Evolutionary conservation across 2,113 vertebrate species (phyloP), one percentile per base, ranked within the genome.

Genomic region (Carassius gibelio): DNA sequence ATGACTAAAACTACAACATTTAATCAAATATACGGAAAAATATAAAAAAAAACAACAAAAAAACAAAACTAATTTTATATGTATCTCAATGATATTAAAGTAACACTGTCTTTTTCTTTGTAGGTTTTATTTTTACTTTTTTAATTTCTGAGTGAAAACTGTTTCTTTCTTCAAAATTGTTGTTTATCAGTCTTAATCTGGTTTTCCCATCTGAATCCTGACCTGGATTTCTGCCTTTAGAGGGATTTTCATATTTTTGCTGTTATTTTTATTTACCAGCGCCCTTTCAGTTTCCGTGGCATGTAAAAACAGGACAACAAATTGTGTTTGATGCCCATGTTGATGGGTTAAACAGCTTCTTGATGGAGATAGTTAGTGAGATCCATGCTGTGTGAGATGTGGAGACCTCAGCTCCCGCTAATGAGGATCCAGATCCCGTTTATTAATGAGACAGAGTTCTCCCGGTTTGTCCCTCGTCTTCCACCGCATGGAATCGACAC

Each of bases 371-470:
- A 30, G 76, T 78, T 61, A 7, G 30, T n/a, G 9, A 23, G 76
- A 38, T 42, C 8, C 55, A 59, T 79, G 55, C 52, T 78, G 72
- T 11, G 72, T 75, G 15, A 26, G 50, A 14, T 52, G 3, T 52
- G 14, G 50, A 52, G 75, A 78, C 9, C 5, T 30, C 23, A 38
- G 30, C 30, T 62, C 36, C 8, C 13, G 11, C 55, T 57, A 79
- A 79, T 79, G 36, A 79, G 19, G 5, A 19, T 61, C 75, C 75
- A 13, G 52, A 59, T 77, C 52, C 59, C n/a, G 75, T 77, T 77
- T 77, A 77, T 77, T 77, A 77, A 77, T 59, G 75, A 59, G 52
- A 21, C 50, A 45, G 3, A 72, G 4, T 4, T 1, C 13, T 14
- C 21, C 72, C 26, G 23, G 23, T 57, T 38, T 17, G 6, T 38